A percentile compares a stretch with the other conserved stretches of the same genome.
phyloP scores from a whole-genome alignment of 2,888 invertebrate species.

The Bimastos eiseni region DNA sequence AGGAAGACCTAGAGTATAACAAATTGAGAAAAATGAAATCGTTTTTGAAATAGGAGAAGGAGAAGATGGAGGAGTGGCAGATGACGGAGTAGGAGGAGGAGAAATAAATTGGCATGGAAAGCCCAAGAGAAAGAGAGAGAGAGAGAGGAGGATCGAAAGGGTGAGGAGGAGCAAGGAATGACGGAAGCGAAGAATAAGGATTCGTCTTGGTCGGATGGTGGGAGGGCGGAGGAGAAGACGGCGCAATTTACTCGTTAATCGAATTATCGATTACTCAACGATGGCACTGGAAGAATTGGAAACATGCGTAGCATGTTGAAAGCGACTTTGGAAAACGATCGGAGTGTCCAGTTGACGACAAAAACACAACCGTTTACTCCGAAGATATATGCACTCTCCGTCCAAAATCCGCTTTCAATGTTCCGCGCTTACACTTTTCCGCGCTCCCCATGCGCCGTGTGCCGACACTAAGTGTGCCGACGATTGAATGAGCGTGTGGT shows the following conservation, averaged over 20 bases:
- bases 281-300: not conserved
- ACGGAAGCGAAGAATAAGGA: not conserved
- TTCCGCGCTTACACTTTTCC: too few relatives aligned
- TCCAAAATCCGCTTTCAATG: not conserved
- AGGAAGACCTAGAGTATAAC: too few relatives aligned
- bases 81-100: not conserved
- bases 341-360: not conserved
- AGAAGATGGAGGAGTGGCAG: not conserved
- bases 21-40: too few relatives aligned
- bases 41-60: too few relatives aligned
- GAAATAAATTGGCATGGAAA: not conserved
- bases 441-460: too few relatives aligned
- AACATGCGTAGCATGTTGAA: constrained; percentile 3
- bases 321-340: not conserved
- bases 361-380: not conserved
- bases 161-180: not conserved
- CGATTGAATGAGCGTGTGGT: not conserved
- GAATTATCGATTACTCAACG: constrained; percentile 10
- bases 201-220: not conserved
- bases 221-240: not conserved
- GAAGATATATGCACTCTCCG: not conserved
- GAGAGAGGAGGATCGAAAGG: not conserved
- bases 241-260: constrained; percentile 20
- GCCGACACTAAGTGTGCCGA: not conserved
- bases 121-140: not conserved